Conservation (phyloP, 2,888 invertebrate genomes). For the Drosophila demipolita region DNA sequence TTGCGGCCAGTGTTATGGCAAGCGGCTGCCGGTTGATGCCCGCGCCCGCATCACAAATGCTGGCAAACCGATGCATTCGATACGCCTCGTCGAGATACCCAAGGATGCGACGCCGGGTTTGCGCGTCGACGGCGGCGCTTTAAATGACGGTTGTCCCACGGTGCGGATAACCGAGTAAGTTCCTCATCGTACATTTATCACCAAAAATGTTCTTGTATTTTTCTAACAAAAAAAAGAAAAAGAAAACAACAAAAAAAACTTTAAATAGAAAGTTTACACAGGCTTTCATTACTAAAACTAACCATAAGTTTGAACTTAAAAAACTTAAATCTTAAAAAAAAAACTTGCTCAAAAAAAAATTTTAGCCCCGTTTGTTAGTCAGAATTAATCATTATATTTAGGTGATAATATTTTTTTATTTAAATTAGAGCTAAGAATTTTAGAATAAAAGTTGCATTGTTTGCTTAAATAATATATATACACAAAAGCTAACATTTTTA, state of each 20-base stretch:
- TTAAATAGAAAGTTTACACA: neutral
- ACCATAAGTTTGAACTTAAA: neutral
- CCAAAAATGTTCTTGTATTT: neutral
- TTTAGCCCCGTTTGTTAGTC: neutral
- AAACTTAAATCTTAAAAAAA: neutral
- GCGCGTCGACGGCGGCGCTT: constrained; percentile 84
- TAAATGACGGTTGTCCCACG: constrained; percentile 86
- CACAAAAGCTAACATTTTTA: constrained; percentile 5
- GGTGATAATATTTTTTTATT: neutral
- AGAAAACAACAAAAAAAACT: neutral
- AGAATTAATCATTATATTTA: neutral
- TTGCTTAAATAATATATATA: neutral
- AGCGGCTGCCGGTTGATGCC: constrained; percentile 59
- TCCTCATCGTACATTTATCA: neutral
- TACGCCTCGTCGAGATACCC: constrained; percentile 93
- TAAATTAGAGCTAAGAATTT: neutral
- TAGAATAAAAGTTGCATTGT: neutral
- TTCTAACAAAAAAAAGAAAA: neutral
- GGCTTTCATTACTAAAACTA: neutral
- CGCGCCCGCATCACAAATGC: constrained; percentile 59
- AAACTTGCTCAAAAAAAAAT: neutral
- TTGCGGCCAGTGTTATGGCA: constrained; percentile 92
- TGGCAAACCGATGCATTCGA: constrained; percentile 90
- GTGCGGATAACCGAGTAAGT: constrained; percentile 90
- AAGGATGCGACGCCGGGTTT: constrained; percentile 87